A percentile compares a stretch with the other conserved stretches of the same genome.
Conservation (phyloP, 2,113 vertebrate species). For the Alosa alosa region DNA sequence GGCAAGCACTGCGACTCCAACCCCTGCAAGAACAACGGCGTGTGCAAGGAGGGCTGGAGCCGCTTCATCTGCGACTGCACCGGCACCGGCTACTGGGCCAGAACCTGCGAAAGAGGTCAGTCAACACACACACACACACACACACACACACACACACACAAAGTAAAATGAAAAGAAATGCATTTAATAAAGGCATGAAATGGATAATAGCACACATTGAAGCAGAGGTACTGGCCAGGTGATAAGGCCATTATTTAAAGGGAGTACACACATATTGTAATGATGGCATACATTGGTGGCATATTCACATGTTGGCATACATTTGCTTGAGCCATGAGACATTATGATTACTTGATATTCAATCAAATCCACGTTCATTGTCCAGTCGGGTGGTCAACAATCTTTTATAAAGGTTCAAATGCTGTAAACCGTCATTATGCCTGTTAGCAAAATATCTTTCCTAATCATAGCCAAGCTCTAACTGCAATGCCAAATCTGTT, state of each 20-base stretch:
- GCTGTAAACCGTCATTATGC: no score
- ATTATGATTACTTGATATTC: no score
- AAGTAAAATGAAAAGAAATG: no score
- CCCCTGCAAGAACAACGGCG: conserved; percentile 88
- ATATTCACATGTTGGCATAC: no score
- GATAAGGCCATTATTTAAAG: no score
- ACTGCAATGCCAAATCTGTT: not conserved
- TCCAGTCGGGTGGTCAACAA: no score
- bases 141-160: not conserved
- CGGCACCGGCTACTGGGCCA: conserved; percentile 88
- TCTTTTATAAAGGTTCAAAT: no score
- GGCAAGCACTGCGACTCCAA: conserved; percentile 91
- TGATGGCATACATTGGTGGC: not conserved
- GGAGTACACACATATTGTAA: not conserved
- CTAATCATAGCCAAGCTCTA: not conserved
- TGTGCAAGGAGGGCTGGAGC: conserved; percentile 96
- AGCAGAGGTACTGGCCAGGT: no score
- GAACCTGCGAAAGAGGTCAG: conserved; percentile 90
- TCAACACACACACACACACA: not conserved
- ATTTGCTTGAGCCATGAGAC: no score
- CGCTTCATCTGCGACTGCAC: conserved; percentile 96
- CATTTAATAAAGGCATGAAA: no score
- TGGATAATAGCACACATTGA: no score
- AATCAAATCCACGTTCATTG: not conserved
- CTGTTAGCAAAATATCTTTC: no score